Evolutionary conservation across 2,888 invertebrate species (phyloP), one percentile per base, ranked within the genome.

Genomic region (Melinaea marsaeus): DNA sequence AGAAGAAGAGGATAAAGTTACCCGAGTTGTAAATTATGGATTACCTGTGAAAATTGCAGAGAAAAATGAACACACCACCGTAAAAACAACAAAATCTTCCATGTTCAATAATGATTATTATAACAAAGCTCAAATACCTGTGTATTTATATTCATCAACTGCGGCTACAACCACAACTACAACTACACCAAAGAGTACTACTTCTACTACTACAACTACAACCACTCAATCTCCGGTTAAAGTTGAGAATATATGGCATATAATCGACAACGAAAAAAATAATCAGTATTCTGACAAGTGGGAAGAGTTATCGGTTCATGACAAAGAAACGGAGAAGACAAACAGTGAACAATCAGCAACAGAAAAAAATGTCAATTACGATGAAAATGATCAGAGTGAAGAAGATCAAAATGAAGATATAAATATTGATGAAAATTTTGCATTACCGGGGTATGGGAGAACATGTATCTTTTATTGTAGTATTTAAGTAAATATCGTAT

Each of bases 171-270:
- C 69, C 11, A 72, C 75, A 13, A 71, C 71, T 11, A 69, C 77
- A 13, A 74, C 73, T 0, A 75, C 78, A 2, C 67, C 74, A 2
- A 82, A 74, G 69, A 84, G 75, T 71, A 84, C 77, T 73, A 80
- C 72, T 3, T 84, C 79, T 9, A 73, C 65, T 71, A 84, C 77
- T 73, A 80, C 72, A 2, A 84, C 79, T 9, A 73, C 65, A 32
- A 73, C 67, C 13, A 64, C 74, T 4, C 61, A 74, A 3, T 70
- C 73, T 13, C 72, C 79, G n/a, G 72, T 76, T 46, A 82, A 82
- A 60, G 80, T 89, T 7, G 79, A 88, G 74, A 84, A 89, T 69
- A 84, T 90, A 71, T 90, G 90, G 90, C 89, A 90, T 63, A 85
- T 90, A 47, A 90, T 90, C 59, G 88, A 90, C 60, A 86, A 73